A percentile compares a stretch with the other conserved stretches of the same genome.
These are phyloP conservation scores for Pandemis heparana DNA, from an alignment of 2,888 invertebrate species.

Conservation along the genomic window DNA sequence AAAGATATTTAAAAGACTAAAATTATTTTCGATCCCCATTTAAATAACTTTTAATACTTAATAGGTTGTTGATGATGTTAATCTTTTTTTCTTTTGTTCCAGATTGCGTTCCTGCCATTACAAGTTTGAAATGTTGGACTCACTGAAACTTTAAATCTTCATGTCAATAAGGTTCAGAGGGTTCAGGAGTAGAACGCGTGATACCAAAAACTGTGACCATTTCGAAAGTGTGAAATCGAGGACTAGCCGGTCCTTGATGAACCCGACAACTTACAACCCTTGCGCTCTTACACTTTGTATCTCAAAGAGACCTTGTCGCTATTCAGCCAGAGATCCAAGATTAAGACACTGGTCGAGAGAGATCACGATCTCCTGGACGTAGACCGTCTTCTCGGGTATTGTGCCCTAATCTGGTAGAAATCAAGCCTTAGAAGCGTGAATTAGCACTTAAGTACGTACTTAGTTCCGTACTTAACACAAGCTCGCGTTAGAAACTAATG, in stretches of 20 bases:
- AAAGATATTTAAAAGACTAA: too few species aligned
- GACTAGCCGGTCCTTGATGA: constrained; percentile 85
- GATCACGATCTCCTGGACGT: constrained; percentile 72
- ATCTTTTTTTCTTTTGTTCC: constrained; percentile 64
- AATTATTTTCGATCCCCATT: too few species aligned
- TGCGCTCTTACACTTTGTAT: constrained; percentile 80
- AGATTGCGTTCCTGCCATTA: constrained; percentile 62
- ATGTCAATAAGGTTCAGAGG: constrained; percentile 74
- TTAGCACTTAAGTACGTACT: constrained; percentile 59
- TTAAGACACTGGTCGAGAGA: constrained; percentile 86
- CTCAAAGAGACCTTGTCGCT: constrained; percentile 80
- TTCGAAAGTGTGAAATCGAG: constrained; percentile 79
- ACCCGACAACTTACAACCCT: constrained; percentile 81
- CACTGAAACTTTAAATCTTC: constrained; percentile 78
- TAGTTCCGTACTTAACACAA: constrained; percentile 65
- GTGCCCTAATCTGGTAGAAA: constrained; percentile 67
- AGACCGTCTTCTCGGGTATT: constrained; percentile 66
- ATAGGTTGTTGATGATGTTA: too few species aligned
- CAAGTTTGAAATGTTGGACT: constrained; percentile 74
- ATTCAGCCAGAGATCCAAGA: constrained; percentile 86
- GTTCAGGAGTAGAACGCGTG: constrained; percentile 65
- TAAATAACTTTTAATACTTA: too few species aligned
- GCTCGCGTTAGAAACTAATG: constrained; percentile 72
- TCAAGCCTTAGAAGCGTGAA: constrained; percentile 63
- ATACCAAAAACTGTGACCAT: constrained; percentile 76